Conservation (phyloP, 35 echinoderm and acorn worm species). For the Strongylocentrotus purpuratus region DNA sequence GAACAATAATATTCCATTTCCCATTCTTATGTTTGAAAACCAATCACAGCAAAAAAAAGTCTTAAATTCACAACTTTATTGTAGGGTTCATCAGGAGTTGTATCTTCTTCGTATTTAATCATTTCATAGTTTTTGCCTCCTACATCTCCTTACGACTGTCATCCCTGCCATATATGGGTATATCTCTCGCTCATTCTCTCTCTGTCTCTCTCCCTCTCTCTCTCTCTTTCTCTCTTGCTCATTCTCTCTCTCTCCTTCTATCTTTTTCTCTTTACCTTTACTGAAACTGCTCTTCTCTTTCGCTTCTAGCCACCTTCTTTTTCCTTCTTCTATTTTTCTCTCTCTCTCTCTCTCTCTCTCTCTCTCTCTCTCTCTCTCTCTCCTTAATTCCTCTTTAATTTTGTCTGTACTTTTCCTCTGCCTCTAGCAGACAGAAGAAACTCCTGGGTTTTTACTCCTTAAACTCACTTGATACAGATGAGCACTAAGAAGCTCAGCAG, state of each 20-base stretch:
- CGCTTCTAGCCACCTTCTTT: no score
- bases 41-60: not conserved
- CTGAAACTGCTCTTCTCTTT: no score
- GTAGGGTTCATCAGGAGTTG: no score
- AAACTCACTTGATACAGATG: not conserved
- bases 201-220: not conserved
- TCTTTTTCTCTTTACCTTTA: not conserved
- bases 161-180: no score
- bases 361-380: no score
- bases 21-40: not conserved
- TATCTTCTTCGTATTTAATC: no score
- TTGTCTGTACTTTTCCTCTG: no score
- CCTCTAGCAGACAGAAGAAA: not conserved
- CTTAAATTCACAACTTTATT: not conserved
- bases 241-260: not conserved
- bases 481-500: not conserved
- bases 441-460: not conserved
- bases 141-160: no score
- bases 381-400: no score
- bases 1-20: not conserved
- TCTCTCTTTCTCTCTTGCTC: not conserved
- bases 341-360: no score
- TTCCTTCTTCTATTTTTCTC: no score
- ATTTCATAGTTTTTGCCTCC: no score
- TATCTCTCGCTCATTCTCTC: not conserved